Base-by-base conservation (phyloP, 1,140 invertebrate genomes). In the Theocolax elegans region DNA sequence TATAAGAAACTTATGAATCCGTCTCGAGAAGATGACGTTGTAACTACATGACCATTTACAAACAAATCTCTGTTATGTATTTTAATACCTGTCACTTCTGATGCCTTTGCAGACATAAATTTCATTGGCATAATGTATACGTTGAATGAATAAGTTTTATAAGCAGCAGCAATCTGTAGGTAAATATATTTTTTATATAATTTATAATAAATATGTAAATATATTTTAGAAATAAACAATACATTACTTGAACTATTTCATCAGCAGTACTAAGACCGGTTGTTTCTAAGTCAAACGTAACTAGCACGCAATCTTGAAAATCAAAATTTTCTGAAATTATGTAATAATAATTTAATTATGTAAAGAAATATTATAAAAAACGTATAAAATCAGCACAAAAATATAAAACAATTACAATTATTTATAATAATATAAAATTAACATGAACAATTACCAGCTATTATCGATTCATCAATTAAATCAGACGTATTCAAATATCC, bases 201-300 rank as follows among this genome's bases (percentile, higher is more conserved):
- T 23, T 38, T 9, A 10, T 35, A 19, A 8, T 15, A 40, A 8
- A 40, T 46, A 17, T 66, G 15, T 35, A 59, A 49, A 40, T 13
- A 38, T 8, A n/a, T 46, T 7, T 1, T 58, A 58, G 8, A 38
- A 17, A 59, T 40, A 8, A 4, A 35, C 4, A 23, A 42, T 40
- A 35, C 23, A 21, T 56, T 67, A 74, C 65, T 64, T 74, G 67
- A 9, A 51, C 53, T 12, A 74, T 64, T 69, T 72, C 69, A 27
- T 53, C 69, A 15, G 29, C 48, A 4, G 2, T 4, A 17, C 48
- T 2, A 6, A 64, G 23, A 25, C 67, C 72, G 21, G 67, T 74
- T 4, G 68, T 71, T 63, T 74, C 72, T 21, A 71, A 7, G 59
- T 74, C 68, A 60, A 67, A 74, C 10, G 56, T 42, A 7, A 74